These are phyloP conservation scores for Agapostemon virescens DNA, from an alignment of 2,888 invertebrate species.

Conservation along the genomic window DNA sequence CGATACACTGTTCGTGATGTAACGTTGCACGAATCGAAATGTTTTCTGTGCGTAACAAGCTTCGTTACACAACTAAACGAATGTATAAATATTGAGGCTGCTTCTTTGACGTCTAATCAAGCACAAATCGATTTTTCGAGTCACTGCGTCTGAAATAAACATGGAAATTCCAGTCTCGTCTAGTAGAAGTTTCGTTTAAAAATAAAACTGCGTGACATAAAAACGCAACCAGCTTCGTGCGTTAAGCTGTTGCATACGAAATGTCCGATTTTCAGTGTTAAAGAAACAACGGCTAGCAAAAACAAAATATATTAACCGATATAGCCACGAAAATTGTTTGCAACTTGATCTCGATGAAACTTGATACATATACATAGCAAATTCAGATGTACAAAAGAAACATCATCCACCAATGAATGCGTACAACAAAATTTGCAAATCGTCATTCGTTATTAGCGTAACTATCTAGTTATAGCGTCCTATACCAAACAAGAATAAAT, in stretches of 20 bases:
- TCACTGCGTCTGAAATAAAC: conserved; percentile 3
- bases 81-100: not conserved
- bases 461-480: too few relatives aligned
- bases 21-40: not conserved
- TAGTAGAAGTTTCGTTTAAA: not conserved
- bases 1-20: not conserved
- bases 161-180: not conserved
- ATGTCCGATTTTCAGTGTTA: not conserved
- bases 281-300: too few relatives aligned
- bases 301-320: too few relatives aligned
- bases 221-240: not conserved
- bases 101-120: not conserved
- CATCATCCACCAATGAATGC: too few relatives aligned
- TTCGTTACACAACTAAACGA: not conserved
- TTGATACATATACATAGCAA: too few relatives aligned
- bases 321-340: too few relatives aligned
- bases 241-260: not conserved
- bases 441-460: too few relatives aligned
- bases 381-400: too few relatives aligned
- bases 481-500: too few relatives aligned
- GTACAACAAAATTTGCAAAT: too few relatives aligned
- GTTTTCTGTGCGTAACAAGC: not conserved
- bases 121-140: not conserved
- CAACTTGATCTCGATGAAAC: too few relatives aligned
- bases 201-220: not conserved